These are phyloP conservation scores for Coregonus sp. DNA, from an alignment of 2,797 vertebrate genomes.

Conservation along the genomic window DNA sequence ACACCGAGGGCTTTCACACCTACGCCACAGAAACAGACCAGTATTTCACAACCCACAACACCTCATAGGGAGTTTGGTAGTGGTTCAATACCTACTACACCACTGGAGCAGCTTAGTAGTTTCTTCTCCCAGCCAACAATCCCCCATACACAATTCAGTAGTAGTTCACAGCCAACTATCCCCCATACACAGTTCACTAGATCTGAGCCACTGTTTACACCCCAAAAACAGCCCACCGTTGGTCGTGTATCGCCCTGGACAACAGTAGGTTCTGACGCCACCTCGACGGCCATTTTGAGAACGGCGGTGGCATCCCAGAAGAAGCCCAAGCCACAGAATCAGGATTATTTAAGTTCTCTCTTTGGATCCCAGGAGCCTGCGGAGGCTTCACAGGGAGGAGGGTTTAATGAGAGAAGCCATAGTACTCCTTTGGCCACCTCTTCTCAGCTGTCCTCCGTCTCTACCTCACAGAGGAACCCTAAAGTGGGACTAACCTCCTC, in stretches of 20 bases:
- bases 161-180: neutral
- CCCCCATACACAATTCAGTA: neutral
- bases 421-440: neutral
- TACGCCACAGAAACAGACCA: too few relatives aligned
- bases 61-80: too few relatives aligned
- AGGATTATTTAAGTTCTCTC: slow-evolving; percentile 48
- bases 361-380: slow-evolving; percentile 46
- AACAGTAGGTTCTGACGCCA: neutral
- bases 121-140: neutral
- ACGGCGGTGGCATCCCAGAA: neutral
- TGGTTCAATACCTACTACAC: fast-evolving
- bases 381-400: neutral
- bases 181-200: too few relatives aligned
- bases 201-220: too few relatives aligned
- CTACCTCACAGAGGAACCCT: slow-evolving; percentile 9
- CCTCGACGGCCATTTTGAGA: neutral
- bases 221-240: too few relatives aligned
- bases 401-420: neutral
- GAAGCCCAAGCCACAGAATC: slow-evolving; percentile 11
- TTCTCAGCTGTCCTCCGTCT: neutral
- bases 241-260: neutral
- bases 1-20: neutral
- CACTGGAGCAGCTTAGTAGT: neutral
- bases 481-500: neutral
- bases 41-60: too few relatives aligned